phyloP scores from a whole-genome alignment of 1,140 invertebrate species.

The Euborellia annulipes region DNA sequence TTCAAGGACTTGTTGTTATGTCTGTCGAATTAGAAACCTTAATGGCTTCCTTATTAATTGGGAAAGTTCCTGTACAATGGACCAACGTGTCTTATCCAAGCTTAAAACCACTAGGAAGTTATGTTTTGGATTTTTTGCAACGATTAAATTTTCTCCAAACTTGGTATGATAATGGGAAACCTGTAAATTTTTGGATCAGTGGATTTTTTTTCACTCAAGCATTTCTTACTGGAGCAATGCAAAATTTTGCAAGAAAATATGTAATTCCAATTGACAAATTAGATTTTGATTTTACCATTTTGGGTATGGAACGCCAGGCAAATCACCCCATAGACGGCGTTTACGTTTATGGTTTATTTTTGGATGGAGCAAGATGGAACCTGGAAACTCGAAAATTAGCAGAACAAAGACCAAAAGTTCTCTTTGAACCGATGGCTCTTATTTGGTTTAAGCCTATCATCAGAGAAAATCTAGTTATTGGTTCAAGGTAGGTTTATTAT shows the following conservation, averaged over 20 bases:
- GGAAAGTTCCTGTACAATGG: constrained; percentile 68
- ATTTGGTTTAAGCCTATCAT: constrained; percentile 41
- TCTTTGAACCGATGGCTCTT: constrained; percentile 62
- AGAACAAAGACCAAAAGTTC: constrained; percentile 67
- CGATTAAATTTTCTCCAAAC: constrained; percentile 40
- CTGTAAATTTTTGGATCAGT: constrained; percentile 76
- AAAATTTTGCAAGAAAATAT: constrained; percentile 79
- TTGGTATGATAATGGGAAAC: constrained; percentile 67
- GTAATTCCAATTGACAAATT: constrained; percentile 78
- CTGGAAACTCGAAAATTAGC: constrained; percentile 34
- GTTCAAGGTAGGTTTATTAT: neutral
- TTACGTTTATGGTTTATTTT: constrained; percentile 64
- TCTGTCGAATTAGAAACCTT: constrained; percentile 63
- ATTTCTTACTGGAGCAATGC: constrained; percentile 80
- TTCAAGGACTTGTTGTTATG: constrained; percentile 78
- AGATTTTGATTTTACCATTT: constrained; percentile 61
- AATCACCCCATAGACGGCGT: constrained; percentile 53
- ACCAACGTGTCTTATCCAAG: constrained; percentile 73
- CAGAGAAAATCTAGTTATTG: constrained; percentile 17
- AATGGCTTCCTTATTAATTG: constrained; percentile 46
- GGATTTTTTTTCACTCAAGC: constrained; percentile 92
- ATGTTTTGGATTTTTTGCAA: constrained; percentile 69
- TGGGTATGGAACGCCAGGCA: constrained; percentile 26
- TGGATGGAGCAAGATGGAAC: constrained; percentile 77
- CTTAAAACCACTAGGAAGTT: constrained; percentile 72